phyloP scores from a whole-genome alignment of 2,888 invertebrate genomes.

The Eupithecia insigniata region DNA sequence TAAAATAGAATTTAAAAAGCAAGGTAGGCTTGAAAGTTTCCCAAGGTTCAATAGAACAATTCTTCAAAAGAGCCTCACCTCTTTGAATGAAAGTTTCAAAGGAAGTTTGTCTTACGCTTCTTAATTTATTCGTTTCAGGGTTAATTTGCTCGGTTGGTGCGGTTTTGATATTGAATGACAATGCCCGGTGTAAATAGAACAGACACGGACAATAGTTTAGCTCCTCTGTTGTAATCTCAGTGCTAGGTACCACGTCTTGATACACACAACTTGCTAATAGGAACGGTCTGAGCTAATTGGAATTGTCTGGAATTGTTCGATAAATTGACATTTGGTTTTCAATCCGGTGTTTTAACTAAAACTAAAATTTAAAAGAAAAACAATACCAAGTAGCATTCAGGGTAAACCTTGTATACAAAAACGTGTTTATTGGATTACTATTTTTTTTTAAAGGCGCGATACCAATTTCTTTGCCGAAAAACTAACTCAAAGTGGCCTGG shows the following conservation, averaged over 20 bases:
- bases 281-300: slow-evolving; percentile 28
- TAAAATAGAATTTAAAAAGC: slow-evolving; percentile 44
- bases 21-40: slow-evolving; percentile 34
- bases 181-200: slow-evolving; percentile 58
- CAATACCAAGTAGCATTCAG: too few species aligned
- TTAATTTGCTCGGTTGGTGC: slow-evolving; percentile 67
- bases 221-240: slow-evolving; percentile 42
- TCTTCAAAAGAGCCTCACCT: slow-evolving; percentile 68
- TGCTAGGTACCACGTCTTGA: too few species aligned
- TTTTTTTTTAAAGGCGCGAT: not conserved
- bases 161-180: slow-evolving; percentile 74
- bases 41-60: slow-evolving; percentile 64
- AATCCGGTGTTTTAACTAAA: not conserved
- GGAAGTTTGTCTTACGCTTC: slow-evolving; percentile 70
- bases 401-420: not conserved
- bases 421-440: not conserved
- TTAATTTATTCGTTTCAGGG: slow-evolving; percentile 78
- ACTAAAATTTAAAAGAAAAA: not conserved
- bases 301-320: not conserved
- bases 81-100: slow-evolving; percentile 68
- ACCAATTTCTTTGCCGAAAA: not conserved
- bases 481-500: too few species aligned
- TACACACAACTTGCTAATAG: not conserved
- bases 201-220: slow-evolving; percentile 61
- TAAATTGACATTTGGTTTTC: not conserved